Conservation (phyloP, 2,797 vertebrate species). For the Sciaenops ocellatus region DNA sequence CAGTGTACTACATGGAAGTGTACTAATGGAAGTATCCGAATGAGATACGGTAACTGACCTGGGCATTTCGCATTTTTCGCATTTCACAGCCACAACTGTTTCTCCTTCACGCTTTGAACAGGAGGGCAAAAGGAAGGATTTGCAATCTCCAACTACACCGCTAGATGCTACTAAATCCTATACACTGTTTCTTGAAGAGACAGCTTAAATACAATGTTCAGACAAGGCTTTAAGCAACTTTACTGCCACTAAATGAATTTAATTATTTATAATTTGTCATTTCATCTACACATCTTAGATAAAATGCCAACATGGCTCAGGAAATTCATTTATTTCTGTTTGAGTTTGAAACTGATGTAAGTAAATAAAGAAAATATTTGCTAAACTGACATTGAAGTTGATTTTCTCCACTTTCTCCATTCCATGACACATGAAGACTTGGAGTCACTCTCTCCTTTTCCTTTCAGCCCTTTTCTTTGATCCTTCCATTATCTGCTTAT, state of each 20-base stretch:
- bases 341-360: neutral
- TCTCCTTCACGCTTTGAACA: too few species aligned
- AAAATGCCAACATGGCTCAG: neutral
- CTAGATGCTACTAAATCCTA: too few species aligned
- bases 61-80: too few species aligned
- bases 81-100: too few species aligned
- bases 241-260: neutral
- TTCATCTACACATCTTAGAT: neutral
- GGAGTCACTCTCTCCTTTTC: neutral
- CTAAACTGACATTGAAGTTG: neutral
- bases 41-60: too few species aligned
- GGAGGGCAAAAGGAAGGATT: too few species aligned
- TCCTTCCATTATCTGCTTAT: conserved; percentile 36
- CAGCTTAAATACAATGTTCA: too few species aligned
- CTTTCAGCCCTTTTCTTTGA: conserved; percentile 26
- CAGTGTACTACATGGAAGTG: too few species aligned
- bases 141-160: too few species aligned
- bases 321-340: neutral
- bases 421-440: neutral
- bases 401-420: conserved; percentile 28
- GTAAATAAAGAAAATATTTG: neutral
- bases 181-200: too few species aligned
- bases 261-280: neutral
- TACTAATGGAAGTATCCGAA: too few species aligned
- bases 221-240: too few species aligned